Evolutionary conservation across 2,113 vertebrate species (phyloP), one percentile per base, ranked within the genome.

Genomic region (Etheostoma cragini): DNA sequence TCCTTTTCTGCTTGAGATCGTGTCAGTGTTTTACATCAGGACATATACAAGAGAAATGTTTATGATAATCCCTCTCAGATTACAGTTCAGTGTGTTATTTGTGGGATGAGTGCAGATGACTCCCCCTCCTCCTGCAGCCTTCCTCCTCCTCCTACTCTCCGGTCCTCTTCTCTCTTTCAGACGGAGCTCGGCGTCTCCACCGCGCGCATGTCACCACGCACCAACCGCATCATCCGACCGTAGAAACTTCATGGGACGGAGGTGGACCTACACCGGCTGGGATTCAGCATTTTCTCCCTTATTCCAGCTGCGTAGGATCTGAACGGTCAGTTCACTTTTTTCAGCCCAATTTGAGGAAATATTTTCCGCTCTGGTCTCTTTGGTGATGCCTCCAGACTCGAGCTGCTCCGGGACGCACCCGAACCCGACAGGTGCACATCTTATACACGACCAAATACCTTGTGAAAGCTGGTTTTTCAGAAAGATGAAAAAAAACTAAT

Each of bases 341-440:
- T 6, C 21, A 30, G 22, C 5, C 3, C 19, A 8, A 33, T 63
- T n/a, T 49, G 14, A 62, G 46, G 53, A 58, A n/a, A 3, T 46
- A 1, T 19, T 50, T 33, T 47, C 19, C 13, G 21, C 21, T 71
- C 2, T 21, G 24, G 13, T 79, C 6, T 70, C 60, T 10, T n/a
- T 0, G 76, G 86, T 80, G 81, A 91, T 91, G 87, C 53, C 65
- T 84, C 61, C 72, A 22, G 68, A 83, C 64, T 57, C 50, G 82
- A 84, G 62, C 63, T 53, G 53, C 75, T 70, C 65, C 57, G 26
- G 80, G 64, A 86, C 82, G 74, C 85, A 84, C 72, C 78, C 33
- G 16, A 49, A 61, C 76, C 77, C 5, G 46, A 46, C 72, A 71
- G 64, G 57, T 81, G 35, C 66, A 4, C 8, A 38, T 26, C 58